phyloP scores from a whole-genome alignment of 2,113 vertebrate species.

The Upupa epops region DNA sequence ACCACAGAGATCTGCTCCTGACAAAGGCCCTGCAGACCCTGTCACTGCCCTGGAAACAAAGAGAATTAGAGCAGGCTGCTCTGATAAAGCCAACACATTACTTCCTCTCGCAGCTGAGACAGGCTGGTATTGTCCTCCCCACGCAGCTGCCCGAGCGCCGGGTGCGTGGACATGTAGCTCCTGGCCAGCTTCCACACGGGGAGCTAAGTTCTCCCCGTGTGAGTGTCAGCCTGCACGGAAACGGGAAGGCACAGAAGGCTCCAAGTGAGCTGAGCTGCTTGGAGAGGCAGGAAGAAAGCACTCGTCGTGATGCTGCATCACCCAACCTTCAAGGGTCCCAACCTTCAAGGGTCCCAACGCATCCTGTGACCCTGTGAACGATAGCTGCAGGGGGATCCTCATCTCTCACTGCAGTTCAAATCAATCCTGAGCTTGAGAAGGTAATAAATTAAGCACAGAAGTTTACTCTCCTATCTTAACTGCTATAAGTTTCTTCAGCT shows the following conservation, averaged over 20 bases:
- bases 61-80: neutral
- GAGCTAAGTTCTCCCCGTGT: accelerated
- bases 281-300: neutral
- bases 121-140: neutral
- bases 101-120: neutral
- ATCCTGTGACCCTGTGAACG: too few relatives aligned
- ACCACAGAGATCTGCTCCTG: neutral
- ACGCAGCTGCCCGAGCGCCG: neutral
- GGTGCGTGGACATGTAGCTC: neutral
- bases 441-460: neutral
- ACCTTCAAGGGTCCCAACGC: too few relatives aligned
- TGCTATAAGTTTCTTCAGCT: neutral
- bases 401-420: neutral
- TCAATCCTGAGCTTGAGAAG: neutral
- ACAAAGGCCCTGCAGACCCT: neutral
- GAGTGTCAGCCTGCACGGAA: neutral
- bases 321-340: too few relatives aligned
- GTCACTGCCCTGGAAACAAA: neutral
- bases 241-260: neutral
- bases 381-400: neutral
- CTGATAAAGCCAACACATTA: neutral
- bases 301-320: too few relatives aligned
- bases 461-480: neutral
- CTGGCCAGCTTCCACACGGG: neutral
- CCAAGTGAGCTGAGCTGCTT: accelerated